Conservation (phyloP, 2,113 vertebrate genomes). For the Verasper variegatus region DNA sequence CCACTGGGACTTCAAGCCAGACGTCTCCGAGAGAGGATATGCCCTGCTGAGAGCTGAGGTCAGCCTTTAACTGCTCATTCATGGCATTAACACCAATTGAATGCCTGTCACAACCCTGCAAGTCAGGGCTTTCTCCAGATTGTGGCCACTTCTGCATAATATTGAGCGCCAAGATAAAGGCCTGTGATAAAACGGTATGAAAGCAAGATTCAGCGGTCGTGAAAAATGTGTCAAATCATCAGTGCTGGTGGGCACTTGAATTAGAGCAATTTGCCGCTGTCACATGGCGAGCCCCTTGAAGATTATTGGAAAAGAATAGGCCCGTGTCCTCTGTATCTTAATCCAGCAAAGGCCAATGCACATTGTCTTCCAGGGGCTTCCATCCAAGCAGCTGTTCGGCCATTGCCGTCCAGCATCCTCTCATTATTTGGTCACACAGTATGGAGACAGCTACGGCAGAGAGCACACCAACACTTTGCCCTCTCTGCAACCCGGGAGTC, state of each 20-base stretch:
- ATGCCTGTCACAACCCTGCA: constrained; percentile 63
- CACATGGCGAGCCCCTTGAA: constrained; percentile 49
- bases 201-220: constrained; percentile 68
- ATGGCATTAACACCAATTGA: constrained; percentile 63
- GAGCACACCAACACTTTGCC: constrained; percentile 65
- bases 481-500: constrained; percentile 62
- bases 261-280: constrained; percentile 65
- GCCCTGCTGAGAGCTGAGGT: constrained; percentile 80
- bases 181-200: constrained; percentile 60
- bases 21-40: constrained; percentile 66
- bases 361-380: constrained; percentile 81
- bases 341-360: constrained; percentile 36
- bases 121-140: constrained; percentile 65
- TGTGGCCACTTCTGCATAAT: constrained; percentile 64
- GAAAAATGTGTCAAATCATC: constrained; percentile 65
- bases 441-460: constrained; percentile 80
- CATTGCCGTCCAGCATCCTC: constrained; percentile 72
- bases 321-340: constrained; percentile 47
- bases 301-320: constrained; percentile 56
- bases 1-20: constrained; percentile 69
- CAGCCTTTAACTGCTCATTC: constrained; percentile 61
- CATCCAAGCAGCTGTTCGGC: constrained; percentile 75
- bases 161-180: constrained; percentile 62
- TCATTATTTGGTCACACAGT: constrained; percentile 77
- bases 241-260: constrained; percentile 43